Conservation (phyloP, 1,140 invertebrate genomes). For the Amphibalanus amphitrite region DNA sequence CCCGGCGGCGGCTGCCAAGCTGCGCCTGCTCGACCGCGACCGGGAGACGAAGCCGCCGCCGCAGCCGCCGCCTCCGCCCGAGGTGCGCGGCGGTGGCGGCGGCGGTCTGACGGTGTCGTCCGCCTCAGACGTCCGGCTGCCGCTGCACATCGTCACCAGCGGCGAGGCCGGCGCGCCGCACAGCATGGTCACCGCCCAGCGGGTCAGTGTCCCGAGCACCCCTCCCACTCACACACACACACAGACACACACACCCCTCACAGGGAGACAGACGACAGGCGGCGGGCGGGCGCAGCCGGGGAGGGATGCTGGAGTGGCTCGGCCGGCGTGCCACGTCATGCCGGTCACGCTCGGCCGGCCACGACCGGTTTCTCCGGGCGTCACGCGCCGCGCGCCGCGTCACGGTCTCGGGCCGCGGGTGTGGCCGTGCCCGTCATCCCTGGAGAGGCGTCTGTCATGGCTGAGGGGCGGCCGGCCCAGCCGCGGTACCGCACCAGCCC, state of each 20-base stretch:
- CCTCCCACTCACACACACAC: background rate
- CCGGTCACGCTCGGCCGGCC: too few species aligned
- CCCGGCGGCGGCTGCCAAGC: background rate
- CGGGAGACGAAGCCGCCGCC: background rate
- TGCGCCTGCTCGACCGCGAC: background rate
- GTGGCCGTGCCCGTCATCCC: too few species aligned
- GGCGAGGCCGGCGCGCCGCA: background rate
- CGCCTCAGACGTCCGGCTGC: background rate
- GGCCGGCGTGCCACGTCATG: too few species aligned
- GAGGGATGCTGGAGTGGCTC: background rate
- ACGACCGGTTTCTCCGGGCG: too few species aligned
- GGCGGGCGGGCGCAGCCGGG: too few species aligned
- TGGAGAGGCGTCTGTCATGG: too few species aligned
- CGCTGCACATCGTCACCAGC: slow-evolving; percentile 2
- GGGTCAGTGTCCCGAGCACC: background rate
- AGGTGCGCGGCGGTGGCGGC: too few species aligned
- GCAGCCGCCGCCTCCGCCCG: background rate
- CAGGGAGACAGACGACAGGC: too few species aligned
- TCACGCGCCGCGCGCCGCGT: too few species aligned
- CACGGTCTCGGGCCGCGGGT: too few species aligned
- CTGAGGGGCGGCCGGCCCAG: too few species aligned
- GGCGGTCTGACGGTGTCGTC: background rate
- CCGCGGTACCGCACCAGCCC: too few species aligned
- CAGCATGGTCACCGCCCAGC: background rate
- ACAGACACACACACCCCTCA: background rate